phyloP scores from a whole-genome alignment of 1,140 invertebrate genomes.

The Bombus waltoni region DNA sequence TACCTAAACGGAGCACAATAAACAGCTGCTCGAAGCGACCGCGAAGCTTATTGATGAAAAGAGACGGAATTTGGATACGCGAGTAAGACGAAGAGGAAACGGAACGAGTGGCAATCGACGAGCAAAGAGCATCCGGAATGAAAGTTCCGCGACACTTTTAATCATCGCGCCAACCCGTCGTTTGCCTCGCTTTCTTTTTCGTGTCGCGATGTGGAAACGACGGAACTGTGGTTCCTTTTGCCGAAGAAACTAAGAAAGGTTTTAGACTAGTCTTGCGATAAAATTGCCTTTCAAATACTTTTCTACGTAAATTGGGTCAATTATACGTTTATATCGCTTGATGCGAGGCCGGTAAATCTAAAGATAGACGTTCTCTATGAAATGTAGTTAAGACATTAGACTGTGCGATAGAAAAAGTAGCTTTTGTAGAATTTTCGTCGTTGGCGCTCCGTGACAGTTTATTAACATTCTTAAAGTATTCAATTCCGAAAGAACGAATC shows the following conservation, averaged over 20 bases:
- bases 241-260: too few relatives aligned
- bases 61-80: conserved; percentile 11
- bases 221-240: not conserved
- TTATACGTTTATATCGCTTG: not conserved
- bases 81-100: conserved; percentile 3
- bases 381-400: too few relatives aligned
- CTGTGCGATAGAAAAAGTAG: too few relatives aligned
- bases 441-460: too few relatives aligned
- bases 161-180: conserved; percentile 27
- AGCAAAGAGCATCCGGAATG: not conserved
- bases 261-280: not conserved
- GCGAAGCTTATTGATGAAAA: conserved; percentile 42
- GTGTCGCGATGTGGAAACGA: not conserved
- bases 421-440: too few relatives aligned
- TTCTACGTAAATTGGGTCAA: not conserved
- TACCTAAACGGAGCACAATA: conserved; percentile 39
- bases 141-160: conserved; percentile 19
- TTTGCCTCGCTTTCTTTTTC: not conserved
- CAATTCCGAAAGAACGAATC: too few relatives aligned
- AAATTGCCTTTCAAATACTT: not conserved
- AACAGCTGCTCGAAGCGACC: conserved; percentile 45
- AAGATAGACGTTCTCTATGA: not conserved
- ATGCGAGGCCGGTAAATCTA: too few relatives aligned
- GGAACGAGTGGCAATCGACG: conserved; percentile 39
- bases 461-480: too few relatives aligned